Conservation (phyloP, 2,113 vertebrate genomes). For the Platysteira castanea region DNA sequence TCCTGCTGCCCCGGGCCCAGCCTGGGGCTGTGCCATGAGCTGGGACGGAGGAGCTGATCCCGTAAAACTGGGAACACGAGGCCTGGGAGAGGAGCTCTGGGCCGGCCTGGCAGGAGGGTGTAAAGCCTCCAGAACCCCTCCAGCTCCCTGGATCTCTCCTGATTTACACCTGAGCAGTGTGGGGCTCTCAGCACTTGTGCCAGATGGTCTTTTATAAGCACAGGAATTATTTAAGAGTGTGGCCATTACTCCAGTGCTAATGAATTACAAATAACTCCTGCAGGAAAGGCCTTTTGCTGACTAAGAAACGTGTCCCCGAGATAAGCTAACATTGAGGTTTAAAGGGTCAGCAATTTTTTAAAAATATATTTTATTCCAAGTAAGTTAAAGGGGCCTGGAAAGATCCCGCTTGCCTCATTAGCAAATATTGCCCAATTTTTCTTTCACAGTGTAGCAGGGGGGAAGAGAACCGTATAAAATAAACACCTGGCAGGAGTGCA, state of each 20-base stretch:
- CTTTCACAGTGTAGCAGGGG: background rate
- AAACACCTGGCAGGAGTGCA: conserved; percentile 58
- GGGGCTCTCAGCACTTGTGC: background rate
- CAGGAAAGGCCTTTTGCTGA: conserved; percentile 44
- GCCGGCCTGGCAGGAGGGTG: background rate
- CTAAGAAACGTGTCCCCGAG: conserved; percentile 7
- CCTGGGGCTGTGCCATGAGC: background rate
- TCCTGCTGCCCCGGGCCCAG: background rate
- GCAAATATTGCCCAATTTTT: conserved; percentile 55
- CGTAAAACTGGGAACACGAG: background rate
- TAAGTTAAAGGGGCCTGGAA: conserved; percentile 26
- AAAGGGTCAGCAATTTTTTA: conserved; percentile 53
- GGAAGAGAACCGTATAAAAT: conserved; percentile 31
- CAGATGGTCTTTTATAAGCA: conserved; percentile 58
- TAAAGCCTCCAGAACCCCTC: background rate
- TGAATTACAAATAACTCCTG: conserved; percentile 51
- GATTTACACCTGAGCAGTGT: background rate
- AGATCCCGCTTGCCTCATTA: conserved; percentile 60
- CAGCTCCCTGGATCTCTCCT: background rate
- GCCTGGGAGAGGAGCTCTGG: background rate
- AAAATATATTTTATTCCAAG: conserved; percentile 17
- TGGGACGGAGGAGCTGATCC: background rate
- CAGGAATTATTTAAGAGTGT: conserved; percentile 37
- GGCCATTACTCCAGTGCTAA: conserved; percentile 26
- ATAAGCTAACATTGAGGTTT: conserved; percentile 45